These are phyloP conservation scores for Chelmon rostratus DNA, from an alignment of 2,797 vertebrate species.

Conservation along the genomic window DNA sequence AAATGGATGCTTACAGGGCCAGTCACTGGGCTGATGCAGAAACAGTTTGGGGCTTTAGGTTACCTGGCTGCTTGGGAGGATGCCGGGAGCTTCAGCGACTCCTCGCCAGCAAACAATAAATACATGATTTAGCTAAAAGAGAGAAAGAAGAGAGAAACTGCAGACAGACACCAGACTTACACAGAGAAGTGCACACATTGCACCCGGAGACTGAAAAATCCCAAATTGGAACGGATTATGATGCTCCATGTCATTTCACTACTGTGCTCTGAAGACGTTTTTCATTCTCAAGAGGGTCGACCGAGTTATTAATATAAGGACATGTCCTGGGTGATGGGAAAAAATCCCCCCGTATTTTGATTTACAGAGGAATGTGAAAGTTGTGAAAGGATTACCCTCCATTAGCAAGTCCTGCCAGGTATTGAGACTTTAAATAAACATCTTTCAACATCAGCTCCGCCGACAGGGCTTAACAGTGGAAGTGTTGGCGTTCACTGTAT, in stretches of 20 bases:
- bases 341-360: conserved; percentile 40
- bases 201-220: conserved; percentile 41
- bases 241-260: conserved; percentile 41
- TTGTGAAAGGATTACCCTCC: conserved; percentile 61
- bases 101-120: conserved; percentile 10
- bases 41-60: conserved; percentile 30
- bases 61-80: conserved; percentile 30
- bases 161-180: neutral
- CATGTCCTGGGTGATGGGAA: conserved; percentile 34
- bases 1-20: conserved; percentile 19
- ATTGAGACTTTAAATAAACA: conserved; percentile 57
- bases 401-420: conserved; percentile 59
- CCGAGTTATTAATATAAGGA: conserved; percentile 52
- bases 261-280: conserved; percentile 43
- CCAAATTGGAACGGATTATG: conserved; percentile 50
- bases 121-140: neutral
- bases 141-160: conserved; percentile 2
- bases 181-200: conserved; percentile 13
- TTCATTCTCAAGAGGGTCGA: conserved; percentile 51
- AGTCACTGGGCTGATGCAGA: conserved; percentile 34
- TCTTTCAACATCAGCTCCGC: conserved; percentile 43
- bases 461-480: conserved; percentile 40
- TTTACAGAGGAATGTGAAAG: conserved; percentile 52
- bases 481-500: conserved; percentile 25
- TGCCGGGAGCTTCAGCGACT: conserved; percentile 16